phyloP scores from a whole-genome alignment of 2,113 vertebrate genomes.

The Phyllopteryx taeniolatus region DNA sequence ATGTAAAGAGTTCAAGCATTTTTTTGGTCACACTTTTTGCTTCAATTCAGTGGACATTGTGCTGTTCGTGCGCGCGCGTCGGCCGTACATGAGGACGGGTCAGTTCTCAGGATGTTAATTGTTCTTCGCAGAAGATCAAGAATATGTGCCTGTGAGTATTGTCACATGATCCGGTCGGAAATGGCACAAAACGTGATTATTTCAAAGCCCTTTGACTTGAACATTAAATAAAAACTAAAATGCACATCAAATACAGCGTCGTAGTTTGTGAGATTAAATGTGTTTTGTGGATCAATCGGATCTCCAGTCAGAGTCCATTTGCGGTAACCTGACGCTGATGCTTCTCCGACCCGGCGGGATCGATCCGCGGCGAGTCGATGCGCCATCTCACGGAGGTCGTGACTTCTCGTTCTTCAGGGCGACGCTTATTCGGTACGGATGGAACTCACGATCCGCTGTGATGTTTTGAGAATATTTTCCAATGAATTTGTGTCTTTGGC shows the following conservation, averaged over 20 bases:
- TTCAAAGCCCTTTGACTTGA: too few relatives aligned
- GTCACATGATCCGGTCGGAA: not conserved
- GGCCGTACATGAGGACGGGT: too few relatives aligned
- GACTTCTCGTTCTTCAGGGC: slow-evolving; percentile 19
- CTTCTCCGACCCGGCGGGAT: slow-evolving; percentile 34
- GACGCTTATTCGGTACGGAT: not conserved
- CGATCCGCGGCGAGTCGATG: slow-evolving; percentile 15
- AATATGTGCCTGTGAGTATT: not conserved
- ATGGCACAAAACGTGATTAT: too few relatives aligned
- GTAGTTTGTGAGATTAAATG: too few relatives aligned
- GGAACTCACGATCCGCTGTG: not conserved
- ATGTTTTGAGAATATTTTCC: not conserved
- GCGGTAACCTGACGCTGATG: slow-evolving; percentile 41
- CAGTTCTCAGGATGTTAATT: too few relatives aligned
- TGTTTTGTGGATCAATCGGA: slow-evolving; percentile 32
- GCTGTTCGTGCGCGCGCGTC: too few relatives aligned
- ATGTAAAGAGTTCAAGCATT: too few relatives aligned
- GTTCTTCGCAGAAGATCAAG: not conserved
- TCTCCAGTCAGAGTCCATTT: slow-evolving; percentile 15
- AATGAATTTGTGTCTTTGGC: not conserved
- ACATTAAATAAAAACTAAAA: too few relatives aligned
- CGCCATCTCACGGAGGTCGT: slow-evolving; percentile 27
- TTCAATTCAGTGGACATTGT: too few relatives aligned
- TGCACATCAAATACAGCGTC: too few relatives aligned
- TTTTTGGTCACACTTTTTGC: too few relatives aligned